These are phyloP conservation scores for Drosophila atripex DNA, from an alignment of 2,888 invertebrate genomes.

Conservation along the genomic window DNA sequence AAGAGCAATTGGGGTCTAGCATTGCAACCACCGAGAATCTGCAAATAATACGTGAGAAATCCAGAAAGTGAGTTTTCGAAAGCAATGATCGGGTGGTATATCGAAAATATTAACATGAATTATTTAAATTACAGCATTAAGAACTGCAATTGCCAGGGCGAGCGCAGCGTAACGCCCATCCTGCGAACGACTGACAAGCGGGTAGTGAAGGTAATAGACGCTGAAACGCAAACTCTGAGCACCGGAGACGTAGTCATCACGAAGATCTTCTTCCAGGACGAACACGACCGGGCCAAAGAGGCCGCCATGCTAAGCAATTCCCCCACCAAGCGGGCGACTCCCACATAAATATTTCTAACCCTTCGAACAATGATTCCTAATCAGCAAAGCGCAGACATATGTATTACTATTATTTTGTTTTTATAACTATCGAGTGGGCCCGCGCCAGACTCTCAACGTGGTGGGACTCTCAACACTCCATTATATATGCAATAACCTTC, in stretches of 20 bases:
- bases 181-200: conserved; percentile 65
- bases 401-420: conserved; percentile 60
- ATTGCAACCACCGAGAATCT: conserved; percentile 83
- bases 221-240: conserved; percentile 92
- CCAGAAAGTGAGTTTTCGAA: conserved; percentile 83
- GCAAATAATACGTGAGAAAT: conserved; percentile 82
- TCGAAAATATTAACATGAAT: too few species aligned
- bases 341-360: conserved; percentile 51
- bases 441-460: neutral
- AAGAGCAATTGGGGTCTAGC: conserved; percentile 82
- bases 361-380: conserved; percentile 71
- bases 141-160: conserved; percentile 81
- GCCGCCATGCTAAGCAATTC: conserved; percentile 84
- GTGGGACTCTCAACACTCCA: conserved; percentile 25
- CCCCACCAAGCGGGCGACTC: conserved; percentile 83
- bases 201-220: conserved; percentile 83
- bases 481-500: conserved; percentile 69
- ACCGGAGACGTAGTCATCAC: conserved; percentile 97
- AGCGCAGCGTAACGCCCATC: conserved; percentile 76
- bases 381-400: conserved; percentile 56
- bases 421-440: conserved; percentile 35
- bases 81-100: too few species aligned
- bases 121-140: conserved; percentile 68
- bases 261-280: conserved; percentile 88
- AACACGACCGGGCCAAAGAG: conserved; percentile 85